Evolutionary conservation across 2,888 invertebrate species (phyloP).

Genomic region (Ecliptopera silaceata): DNA sequence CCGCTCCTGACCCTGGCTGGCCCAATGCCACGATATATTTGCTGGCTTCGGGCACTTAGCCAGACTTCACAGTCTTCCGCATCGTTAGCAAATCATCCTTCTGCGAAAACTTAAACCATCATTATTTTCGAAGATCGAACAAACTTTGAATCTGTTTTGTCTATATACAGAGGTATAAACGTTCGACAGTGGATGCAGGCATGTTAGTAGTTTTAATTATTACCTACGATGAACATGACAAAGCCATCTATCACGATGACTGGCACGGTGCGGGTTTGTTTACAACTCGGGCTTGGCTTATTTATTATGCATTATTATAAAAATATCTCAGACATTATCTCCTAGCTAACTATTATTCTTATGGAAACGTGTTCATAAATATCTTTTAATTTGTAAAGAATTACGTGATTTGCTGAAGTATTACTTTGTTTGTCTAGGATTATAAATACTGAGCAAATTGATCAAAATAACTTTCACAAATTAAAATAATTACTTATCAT

Average conservation of each 20-base stretch:
- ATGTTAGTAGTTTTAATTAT: slow-evolving; percentile 16
- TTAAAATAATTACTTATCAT: slow-evolving; percentile 11
- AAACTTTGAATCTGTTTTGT: slow-evolving; percentile 1
- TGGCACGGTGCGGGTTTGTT: slow-evolving; percentile 31
- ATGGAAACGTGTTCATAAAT: too few species aligned
- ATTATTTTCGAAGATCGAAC: slow-evolving; percentile 36
- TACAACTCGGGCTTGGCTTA: slow-evolving; percentile 22
- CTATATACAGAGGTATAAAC: neutral
- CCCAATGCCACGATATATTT: slow-evolving; percentile 77
- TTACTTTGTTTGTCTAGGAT: slow-evolving; percentile 9
- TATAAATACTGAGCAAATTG: slow-evolving; percentile 4
- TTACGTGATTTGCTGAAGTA: slow-evolving; percentile 1
- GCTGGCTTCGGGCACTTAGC: slow-evolving; percentile 63
- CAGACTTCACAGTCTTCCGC: slow-evolving; percentile 74
- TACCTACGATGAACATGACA: slow-evolving; percentile 25
- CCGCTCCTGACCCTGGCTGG: slow-evolving; percentile 82
- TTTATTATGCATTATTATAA: slow-evolving; percentile 25
- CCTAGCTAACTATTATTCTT: slow-evolving; percentile 1
- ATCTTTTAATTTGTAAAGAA: neutral
- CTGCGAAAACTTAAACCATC: slow-evolving; percentile 49
- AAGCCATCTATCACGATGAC: slow-evolving; percentile 29
- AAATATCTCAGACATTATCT: slow-evolving; percentile 16
- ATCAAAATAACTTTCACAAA: slow-evolving; percentile 23
- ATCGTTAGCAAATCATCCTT: slow-evolving; percentile 67
- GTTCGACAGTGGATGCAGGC: slow-evolving; percentile 1